A percentile compares a stretch with the other conserved stretches of the same genome.
phyloP scores from a whole-genome alignment of 2,797 vertebrate species.

The Benthosema pterotum region DNA sequence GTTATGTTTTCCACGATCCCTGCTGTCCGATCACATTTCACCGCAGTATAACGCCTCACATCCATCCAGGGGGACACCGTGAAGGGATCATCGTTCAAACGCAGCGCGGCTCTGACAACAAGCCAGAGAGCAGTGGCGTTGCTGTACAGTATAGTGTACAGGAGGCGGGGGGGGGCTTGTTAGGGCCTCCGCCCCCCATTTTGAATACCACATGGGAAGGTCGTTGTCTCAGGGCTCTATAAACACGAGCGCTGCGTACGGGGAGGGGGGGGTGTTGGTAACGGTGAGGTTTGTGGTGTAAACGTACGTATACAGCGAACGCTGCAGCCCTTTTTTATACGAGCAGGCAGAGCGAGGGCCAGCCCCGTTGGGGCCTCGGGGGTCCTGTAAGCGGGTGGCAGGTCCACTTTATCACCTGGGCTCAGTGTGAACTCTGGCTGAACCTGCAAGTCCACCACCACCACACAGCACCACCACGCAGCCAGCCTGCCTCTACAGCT shows the following conservation, averaged over 20 bases:
- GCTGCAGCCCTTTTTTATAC: constrained; percentile 39
- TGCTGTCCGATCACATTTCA: not conserved
- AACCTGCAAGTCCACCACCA: constrained; percentile 38
- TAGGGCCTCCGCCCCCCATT: not conserved
- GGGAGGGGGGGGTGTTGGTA: not conserved
- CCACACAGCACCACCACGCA: constrained; percentile 34
- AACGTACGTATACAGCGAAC: not conserved
- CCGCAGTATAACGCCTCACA: not conserved
- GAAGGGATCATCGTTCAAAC: not conserved
- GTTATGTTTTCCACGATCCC: constrained; percentile 8
- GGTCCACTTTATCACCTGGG: constrained; percentile 65
- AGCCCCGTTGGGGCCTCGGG: constrained; percentile 52
- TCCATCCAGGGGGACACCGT: not conserved
- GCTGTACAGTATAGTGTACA: no score
- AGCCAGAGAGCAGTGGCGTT: no score
- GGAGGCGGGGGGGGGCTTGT: not conserved
- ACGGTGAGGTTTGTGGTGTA: not conserved
- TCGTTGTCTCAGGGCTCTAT: not conserved
- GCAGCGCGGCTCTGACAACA: no score
- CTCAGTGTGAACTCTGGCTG: constrained; percentile 62
- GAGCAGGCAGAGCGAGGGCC: constrained; percentile 42
- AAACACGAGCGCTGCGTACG: not conserved
- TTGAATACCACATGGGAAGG: not conserved
- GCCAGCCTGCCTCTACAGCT: not conserved
- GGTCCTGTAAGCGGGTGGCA: constrained; percentile 62